Evolutionary conservation across 2,797 vertebrate species (phyloP).

Genomic region (Meda fulgida): DNA sequence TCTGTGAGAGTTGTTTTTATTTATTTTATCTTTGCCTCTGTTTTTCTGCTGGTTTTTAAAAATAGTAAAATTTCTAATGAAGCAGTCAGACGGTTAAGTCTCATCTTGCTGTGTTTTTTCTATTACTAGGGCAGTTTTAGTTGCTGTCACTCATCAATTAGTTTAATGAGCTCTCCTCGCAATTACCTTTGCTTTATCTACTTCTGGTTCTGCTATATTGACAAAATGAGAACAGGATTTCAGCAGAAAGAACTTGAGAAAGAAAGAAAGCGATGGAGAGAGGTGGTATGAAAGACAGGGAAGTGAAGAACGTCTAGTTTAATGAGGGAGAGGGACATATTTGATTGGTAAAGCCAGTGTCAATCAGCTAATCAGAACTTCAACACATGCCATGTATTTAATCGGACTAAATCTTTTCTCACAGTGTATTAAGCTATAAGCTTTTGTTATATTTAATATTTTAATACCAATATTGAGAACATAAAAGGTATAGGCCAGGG

Average conservation of each 20-base stretch:
- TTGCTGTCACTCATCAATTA: slow-evolving; percentile 81
- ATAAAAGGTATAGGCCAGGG: too few relatives aligned
- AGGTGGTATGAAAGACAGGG: slow-evolving; percentile 47
- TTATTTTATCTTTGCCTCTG: background rate
- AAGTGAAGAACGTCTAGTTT: background rate
- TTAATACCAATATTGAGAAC: too few relatives aligned
- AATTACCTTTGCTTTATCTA: slow-evolving; percentile 22
- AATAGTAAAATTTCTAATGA: slow-evolving; percentile 80
- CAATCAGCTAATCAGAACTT: background rate
- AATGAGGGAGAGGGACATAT: background rate
- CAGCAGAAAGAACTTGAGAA: slow-evolving; percentile 65
- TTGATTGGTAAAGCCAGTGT: background rate
- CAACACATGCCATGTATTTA: background rate
- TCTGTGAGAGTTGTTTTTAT: background rate
- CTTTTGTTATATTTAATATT: too few relatives aligned
- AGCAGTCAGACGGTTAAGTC: slow-evolving; percentile 76
- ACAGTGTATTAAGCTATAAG: too few relatives aligned
- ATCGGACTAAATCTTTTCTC: background rate
- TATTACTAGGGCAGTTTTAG: slow-evolving; percentile 79
- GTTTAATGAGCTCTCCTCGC: slow-evolving; percentile 83
- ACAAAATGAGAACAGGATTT: slow-evolving; percentile 85
- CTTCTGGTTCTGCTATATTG: slow-evolving; percentile 66
- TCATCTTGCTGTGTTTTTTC: slow-evolving; percentile 73
- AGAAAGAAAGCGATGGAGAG: background rate
- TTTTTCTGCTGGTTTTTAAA: slow-evolving; percentile 3